These are phyloP conservation scores for Stercorarius parasiticus DNA, from an alignment of 2,113 vertebrate genomes.

Conservation along the genomic window DNA sequence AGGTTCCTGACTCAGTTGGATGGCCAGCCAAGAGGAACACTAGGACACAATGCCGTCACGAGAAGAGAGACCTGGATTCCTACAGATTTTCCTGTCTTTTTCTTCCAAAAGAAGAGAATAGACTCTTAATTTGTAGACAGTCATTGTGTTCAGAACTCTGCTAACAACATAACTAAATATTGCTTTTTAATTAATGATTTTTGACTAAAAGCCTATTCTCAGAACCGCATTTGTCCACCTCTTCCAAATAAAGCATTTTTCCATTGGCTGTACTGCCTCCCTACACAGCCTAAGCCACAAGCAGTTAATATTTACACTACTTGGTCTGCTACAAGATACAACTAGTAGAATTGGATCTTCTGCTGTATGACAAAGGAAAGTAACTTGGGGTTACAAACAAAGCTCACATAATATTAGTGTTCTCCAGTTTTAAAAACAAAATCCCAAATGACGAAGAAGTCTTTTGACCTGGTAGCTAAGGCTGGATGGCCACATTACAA, in stretches of 20 bases:
- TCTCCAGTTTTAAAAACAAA: background rate
- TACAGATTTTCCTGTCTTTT: background rate
- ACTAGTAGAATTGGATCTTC: background rate
- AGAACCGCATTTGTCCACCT: background rate
- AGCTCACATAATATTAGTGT: background rate
- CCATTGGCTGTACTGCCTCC: background rate
- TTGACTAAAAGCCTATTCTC: background rate
- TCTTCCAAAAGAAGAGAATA: background rate
- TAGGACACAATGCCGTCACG: background rate
- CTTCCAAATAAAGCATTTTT: background rate
- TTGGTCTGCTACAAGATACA: background rate
- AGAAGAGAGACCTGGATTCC: background rate
- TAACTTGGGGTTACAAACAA: background rate
- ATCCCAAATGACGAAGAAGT: background rate
- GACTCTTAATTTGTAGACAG: background rate
- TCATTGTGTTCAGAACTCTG: background rate
- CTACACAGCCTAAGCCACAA: background rate
- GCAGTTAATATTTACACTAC: background rate
- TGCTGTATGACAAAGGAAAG: background rate
- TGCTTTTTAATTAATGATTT: background rate
- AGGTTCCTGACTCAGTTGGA: accelerated
- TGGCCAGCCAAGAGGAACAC: background rate
- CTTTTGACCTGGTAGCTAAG: background rate
- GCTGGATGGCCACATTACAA: background rate
- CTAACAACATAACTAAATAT: background rate